A percentile compares a stretch with the other conserved stretches of the same genome.
Evolutionary conservation across 2,113 vertebrate genomes (phyloP).

Genomic region (Chaenocephalus aceratus): DNA sequence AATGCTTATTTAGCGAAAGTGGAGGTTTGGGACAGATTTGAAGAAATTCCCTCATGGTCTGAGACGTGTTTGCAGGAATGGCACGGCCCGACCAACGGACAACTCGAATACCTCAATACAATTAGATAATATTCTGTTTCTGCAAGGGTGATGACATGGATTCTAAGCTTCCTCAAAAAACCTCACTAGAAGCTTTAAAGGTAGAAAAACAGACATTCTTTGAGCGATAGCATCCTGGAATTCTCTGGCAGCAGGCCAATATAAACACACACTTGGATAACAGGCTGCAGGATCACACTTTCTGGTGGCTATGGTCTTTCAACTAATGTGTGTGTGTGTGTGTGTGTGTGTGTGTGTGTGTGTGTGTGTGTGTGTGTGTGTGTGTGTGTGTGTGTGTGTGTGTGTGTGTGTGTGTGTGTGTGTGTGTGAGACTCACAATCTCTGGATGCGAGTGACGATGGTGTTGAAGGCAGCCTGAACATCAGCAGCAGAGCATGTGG

Average conservation of each 20-base stretch:
- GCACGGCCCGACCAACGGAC: too few species aligned
- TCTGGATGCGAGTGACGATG: slow-evolving; percentile 86
- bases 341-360: not conserved
- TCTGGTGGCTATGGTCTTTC: slow-evolving; percentile 9
- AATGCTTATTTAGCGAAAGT: too few species aligned
- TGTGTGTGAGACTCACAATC: slow-evolving; percentile 81
- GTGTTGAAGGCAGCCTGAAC: slow-evolving; percentile 87
- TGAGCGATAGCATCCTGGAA: slow-evolving; percentile 27
- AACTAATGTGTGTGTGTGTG: slow-evolving; percentile 3
- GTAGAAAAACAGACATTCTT: too few species aligned
- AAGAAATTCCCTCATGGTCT: too few species aligned
- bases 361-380: slow-evolving; percentile 1
- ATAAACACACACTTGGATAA: slow-evolving; percentile 32
- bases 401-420: not conserved
- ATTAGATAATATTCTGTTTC: too few species aligned
- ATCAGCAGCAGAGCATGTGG: slow-evolving; percentile 84
- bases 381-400: slow-evolving; percentile 1
- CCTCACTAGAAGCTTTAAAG: too few species aligned
- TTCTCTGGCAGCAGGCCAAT: slow-evolving; percentile 35
- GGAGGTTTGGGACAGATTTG: too few species aligned
- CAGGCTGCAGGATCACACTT: not conserved
- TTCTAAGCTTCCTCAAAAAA: too few species aligned
- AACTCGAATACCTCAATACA: too few species aligned
- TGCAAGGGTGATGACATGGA: too few species aligned
- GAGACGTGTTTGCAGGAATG: too few species aligned